Evolutionary conservation across 2,888 invertebrate genomes (phyloP).

Genomic region (Dusona sp.): DNA sequence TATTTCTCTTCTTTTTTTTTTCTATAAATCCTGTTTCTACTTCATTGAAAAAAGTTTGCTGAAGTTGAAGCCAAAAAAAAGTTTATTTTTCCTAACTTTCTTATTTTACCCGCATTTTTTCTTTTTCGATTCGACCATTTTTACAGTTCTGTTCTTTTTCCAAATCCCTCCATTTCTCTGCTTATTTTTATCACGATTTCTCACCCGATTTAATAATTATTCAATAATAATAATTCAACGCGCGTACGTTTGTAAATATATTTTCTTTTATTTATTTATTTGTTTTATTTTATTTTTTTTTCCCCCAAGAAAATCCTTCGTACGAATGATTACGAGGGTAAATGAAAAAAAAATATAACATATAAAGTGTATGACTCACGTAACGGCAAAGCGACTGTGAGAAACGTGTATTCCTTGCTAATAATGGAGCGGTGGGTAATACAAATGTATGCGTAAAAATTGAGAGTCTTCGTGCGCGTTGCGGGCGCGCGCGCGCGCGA

Average conservation of each 20-base stretch:
- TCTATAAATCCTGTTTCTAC: conserved; percentile 33
- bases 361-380: conserved; percentile 29
- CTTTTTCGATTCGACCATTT: not conserved
- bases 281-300: not conserved
- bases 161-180: not conserved
- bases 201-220: not conserved
- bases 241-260: not conserved
- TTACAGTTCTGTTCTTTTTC: no score
- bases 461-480: conserved; percentile 41
- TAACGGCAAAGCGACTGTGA: conserved; percentile 18
- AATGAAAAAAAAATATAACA: not conserved
- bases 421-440: conserved; percentile 10
- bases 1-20: conserved; percentile 61
- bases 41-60: not conserved
- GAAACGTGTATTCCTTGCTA: conserved; percentile 39
- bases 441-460: conserved; percentile 40
- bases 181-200: not conserved
- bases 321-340: not conserved
- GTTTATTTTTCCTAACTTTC: not conserved
- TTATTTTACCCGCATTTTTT: not conserved
- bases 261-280: no score
- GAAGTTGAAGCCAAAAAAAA: not conserved
- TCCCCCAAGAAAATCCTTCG: not conserved
- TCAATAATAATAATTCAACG: not conserved
- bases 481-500: conserved; percentile 13